Conservation (phyloP, 1,140 invertebrate genomes). For the Zaprionus capensis region DNA sequence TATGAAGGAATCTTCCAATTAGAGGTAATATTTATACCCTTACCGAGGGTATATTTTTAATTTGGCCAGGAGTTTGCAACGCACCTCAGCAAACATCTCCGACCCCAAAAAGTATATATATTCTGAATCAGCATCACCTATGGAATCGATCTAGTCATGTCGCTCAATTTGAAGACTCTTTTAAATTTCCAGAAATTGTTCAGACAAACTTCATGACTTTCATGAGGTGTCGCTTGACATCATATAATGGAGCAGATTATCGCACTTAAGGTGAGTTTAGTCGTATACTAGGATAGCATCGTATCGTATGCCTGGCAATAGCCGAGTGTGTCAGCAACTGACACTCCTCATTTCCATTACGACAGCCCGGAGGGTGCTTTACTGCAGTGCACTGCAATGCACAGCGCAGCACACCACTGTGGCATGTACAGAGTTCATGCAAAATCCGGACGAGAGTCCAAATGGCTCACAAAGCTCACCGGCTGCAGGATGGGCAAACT, state of each 20-base stretch:
- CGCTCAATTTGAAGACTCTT: not conserved
- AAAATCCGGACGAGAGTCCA: slow-evolving; percentile 18
- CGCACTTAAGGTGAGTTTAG: not conserved
- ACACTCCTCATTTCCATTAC: slow-evolving; percentile 12
- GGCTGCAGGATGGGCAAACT: slow-evolving; percentile 37
- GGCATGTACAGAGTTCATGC: slow-evolving; percentile 10
- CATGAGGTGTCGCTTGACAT: not conserved
- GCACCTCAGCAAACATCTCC: no score
- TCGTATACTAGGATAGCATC: not conserved
- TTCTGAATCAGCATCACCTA: no score
- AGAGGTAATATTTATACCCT: no score
- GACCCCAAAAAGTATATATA: no score
- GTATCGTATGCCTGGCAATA: not conserved
- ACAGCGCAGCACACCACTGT: not conserved
- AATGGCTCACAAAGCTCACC: slow-evolving; percentile 7
- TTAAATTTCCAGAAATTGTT: not conserved
- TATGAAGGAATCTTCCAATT: no score
- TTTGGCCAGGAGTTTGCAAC: no score
- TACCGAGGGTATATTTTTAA: no score
- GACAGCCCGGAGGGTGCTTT: slow-evolving; percentile 3
- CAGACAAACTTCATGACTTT: not conserved
- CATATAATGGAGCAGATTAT: not conserved
- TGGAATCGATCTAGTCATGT: no score
- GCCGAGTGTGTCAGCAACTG: not conserved
- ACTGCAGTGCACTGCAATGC: not conserved